A percentile compares a stretch with the other conserved stretches of the same genome.
Evolutionary conservation across 2,888 invertebrate species (phyloP).

Genomic region (Stenichneumon culpator): DNA sequence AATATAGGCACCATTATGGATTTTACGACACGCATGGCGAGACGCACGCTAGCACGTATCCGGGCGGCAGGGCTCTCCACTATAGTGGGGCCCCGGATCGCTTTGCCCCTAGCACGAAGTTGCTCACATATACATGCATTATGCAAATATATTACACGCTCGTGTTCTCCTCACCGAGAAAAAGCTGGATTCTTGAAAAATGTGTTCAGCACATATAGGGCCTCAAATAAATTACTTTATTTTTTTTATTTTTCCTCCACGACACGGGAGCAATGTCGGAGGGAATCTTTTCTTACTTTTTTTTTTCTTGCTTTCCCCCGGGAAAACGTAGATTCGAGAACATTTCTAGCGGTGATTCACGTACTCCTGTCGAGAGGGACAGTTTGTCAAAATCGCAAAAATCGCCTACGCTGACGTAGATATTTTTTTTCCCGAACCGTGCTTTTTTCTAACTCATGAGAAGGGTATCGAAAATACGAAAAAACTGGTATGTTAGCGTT

Average conservation of each 20-base stretch:
- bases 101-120: constrained; percentile 24
- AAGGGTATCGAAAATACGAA: background rate
- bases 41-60: constrained; percentile 47
- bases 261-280: constrained; percentile 24
- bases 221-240: constrained; percentile 66
- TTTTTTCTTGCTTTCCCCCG: constrained; percentile 32
- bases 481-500: no score
- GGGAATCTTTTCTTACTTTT: constrained; percentile 50
- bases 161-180: constrained; percentile 52
- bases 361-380: constrained; percentile 42
- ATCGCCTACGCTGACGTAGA: constrained; percentile 4
- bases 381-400: constrained; percentile 39
- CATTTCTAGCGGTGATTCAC: constrained; percentile 45
- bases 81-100: constrained; percentile 30
- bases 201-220: constrained; percentile 63
- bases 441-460: background rate
- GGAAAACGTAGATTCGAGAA: constrained; percentile 52
- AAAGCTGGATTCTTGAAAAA: constrained; percentile 67
- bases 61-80: background rate
- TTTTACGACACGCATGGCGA: constrained; percentile 74
- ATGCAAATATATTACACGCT: constrained; percentile 67
- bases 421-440: background rate
- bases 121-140: constrained; percentile 66
- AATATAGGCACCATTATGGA: constrained; percentile 73
- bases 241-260: constrained; percentile 31